phyloP scores from a whole-genome alignment of 2,888 invertebrate species.

The Lypha dubia region DNA sequence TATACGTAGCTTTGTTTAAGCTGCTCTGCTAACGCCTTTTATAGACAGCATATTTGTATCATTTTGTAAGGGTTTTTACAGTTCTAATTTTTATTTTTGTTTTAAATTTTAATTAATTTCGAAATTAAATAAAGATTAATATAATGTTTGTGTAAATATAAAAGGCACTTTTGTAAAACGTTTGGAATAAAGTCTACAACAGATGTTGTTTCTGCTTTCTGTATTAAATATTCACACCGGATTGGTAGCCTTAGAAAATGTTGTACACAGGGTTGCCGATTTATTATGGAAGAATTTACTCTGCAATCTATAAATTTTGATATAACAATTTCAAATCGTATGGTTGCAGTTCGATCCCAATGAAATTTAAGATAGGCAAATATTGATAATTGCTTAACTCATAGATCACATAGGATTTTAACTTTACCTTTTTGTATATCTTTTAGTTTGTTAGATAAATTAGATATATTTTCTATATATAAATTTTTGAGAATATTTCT shows the following conservation, averaged over 20 bases:
- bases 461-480: too few relatives aligned
- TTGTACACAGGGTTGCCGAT: neutral
- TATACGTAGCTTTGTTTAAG: slow-evolving; percentile 37
- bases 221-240: neutral
- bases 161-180: slow-evolving; percentile 59
- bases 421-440: too few relatives aligned
- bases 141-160: slow-evolving; percentile 18
- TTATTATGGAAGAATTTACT: too few relatives aligned
- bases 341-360: too few relatives aligned
- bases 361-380: too few relatives aligned
- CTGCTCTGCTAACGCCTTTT: slow-evolving; percentile 45
- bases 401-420: too few relatives aligned
- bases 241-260: neutral
- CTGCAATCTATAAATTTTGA: too few relatives aligned
- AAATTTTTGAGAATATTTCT: too few relatives aligned
- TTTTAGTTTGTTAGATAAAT: too few relatives aligned
- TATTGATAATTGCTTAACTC: too few relatives aligned
- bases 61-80: slow-evolving; percentile 30
- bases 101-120: neutral
- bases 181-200: neutral
- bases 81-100: neutral
- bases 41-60: slow-evolving; percentile 52
- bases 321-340: too few relatives aligned
- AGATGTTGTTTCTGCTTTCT: slow-evolving; percentile 22
- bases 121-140: slow-evolving; percentile 5